These are phyloP conservation scores for Elephantulus edwardii DNA, from an alignment of 2,113 vertebrate genomes.

Conservation along the genomic window DNA sequence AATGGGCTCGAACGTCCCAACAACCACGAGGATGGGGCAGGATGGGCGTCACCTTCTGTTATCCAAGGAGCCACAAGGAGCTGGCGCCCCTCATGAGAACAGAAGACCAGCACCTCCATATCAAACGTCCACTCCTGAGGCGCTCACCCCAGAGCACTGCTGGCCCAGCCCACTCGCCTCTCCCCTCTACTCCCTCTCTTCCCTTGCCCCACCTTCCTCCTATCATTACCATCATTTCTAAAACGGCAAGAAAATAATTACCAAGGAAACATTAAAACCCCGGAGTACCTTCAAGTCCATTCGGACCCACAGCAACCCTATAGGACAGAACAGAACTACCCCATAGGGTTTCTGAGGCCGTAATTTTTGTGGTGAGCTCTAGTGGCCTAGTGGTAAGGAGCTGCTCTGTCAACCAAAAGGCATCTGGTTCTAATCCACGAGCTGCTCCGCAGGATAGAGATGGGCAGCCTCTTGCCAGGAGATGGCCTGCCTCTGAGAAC, in stretches of 20 bases:
- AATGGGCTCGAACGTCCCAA: not conserved
- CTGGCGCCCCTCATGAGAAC: not conserved
- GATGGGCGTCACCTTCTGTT: not conserved
- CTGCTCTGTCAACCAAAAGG: too few relatives aligned
- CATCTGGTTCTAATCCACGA: too few relatives aligned
- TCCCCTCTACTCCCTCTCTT: constrained; percentile 75
- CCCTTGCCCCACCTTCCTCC: not conserved
- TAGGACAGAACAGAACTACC: too few relatives aligned
- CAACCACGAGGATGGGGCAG: not conserved
- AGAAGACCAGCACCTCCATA: too few relatives aligned
- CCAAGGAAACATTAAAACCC: too few relatives aligned
- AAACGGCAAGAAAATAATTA: not conserved
- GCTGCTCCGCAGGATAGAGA: too few relatives aligned
- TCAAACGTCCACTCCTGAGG: not conserved
- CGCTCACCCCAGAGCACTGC: not conserved
- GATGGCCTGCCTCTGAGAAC: too few relatives aligned
- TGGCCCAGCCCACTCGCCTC: not conserved
- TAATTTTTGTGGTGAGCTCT: too few relatives aligned
- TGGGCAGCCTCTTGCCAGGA: too few relatives aligned
- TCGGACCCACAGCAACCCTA: not conserved
- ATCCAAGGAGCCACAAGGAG: not conserved
- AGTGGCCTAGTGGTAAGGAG: too few relatives aligned
- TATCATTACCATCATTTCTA: not conserved
- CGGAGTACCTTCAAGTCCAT: too few relatives aligned
- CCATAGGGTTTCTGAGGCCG: too few relatives aligned